Conservation (phyloP, 2,113 vertebrate species). For the Fulica atra region DNA sequence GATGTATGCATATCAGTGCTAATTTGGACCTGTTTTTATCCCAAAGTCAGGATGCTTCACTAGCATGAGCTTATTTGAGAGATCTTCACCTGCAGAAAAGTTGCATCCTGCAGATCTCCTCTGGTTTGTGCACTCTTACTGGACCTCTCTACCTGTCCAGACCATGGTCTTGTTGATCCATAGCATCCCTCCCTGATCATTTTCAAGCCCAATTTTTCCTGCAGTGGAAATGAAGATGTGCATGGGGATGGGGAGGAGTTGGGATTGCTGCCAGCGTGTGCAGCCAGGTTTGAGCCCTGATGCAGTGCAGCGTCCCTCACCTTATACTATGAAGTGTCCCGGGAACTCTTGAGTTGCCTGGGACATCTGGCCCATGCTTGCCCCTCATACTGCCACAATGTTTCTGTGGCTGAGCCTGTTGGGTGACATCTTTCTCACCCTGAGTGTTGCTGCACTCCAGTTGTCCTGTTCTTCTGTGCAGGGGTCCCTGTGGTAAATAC, state of each 20-base stretch:
- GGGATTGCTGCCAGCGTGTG: neutral
- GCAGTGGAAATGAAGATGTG: neutral
- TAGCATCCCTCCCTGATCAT: neutral
- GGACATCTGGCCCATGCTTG: neutral
- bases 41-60: neutral
- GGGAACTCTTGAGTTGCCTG: neutral
- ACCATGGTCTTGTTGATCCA: neutral
- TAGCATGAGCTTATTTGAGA: neutral
- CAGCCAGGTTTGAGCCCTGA: neutral
- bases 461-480: neutral
- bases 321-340: neutral
- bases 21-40: neutral
- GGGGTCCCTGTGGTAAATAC: neutral
- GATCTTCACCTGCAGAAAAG: neutral
- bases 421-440: neutral
- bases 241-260: neutral
- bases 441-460: neutral
- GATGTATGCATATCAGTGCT: neutral
- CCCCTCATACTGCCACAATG: fast-evolving
- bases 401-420: neutral
- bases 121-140: neutral
- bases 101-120: neutral
- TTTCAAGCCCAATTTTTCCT: neutral
- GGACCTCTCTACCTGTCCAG: neutral
- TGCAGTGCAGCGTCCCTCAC: neutral